Conservation (phyloP, 1,140 invertebrate genomes). For the Pteromalus puparum region DNA sequence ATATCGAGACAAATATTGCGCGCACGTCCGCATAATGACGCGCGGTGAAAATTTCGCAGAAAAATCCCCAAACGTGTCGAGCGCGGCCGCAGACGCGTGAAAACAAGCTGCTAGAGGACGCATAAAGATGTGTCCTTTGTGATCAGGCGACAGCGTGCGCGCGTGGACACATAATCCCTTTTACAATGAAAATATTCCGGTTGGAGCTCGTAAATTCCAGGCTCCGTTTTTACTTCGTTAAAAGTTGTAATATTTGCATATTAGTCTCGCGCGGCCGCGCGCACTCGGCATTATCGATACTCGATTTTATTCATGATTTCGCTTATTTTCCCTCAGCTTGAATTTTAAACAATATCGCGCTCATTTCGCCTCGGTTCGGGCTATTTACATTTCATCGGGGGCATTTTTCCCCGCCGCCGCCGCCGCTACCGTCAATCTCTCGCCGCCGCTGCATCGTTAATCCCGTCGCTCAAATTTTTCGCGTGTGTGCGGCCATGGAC, state of each 20-base stretch:
- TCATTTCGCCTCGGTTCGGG: neutral
- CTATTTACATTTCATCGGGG: neutral
- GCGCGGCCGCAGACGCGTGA: too few relatives aligned
- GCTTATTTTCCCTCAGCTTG: constrained; percentile 12
- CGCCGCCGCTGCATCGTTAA: neutral
- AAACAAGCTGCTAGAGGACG: too few relatives aligned
- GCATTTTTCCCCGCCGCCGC: neutral
- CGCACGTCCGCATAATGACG: neutral
- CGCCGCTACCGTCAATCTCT: neutral
- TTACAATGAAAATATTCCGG: constrained; percentile 1
- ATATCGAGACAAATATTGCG: neutral
- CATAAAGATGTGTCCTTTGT: neutral
- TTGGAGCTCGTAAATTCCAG: neutral
- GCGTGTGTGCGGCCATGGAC: neutral
- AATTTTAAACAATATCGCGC: constrained; percentile 47
- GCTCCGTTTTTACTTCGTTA: constrained; percentile 1
- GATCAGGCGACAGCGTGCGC: neutral
- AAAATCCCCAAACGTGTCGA: neutral
- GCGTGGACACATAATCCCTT: neutral
- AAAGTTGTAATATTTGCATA: constrained; percentile 16
- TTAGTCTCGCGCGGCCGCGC: neutral
- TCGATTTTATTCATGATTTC: constrained; percentile 20
- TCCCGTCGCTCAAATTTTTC: neutral
- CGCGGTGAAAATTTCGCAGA: neutral
- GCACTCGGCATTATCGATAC: neutral